These are phyloP conservation scores for Orchestes rusci DNA, from an alignment of 2,888 invertebrate species.

Conservation along the genomic window DNA sequence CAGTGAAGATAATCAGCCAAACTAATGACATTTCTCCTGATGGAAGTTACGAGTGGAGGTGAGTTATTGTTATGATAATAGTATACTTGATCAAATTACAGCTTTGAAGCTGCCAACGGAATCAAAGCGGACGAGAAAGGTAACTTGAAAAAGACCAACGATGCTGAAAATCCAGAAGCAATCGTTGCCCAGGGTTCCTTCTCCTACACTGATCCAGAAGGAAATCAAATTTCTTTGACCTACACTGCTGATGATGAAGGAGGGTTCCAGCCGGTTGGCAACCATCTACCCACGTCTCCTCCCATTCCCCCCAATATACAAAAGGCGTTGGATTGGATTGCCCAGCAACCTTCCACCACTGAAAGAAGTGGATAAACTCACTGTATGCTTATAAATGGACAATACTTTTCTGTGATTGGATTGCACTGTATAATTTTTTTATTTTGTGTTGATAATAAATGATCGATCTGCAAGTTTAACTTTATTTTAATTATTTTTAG, in stretches of 20 bases:
- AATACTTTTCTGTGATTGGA: too few species aligned
- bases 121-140: slow-evolving; percentile 76
- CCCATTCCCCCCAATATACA: slow-evolving; percentile 68
- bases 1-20: slow-evolving; percentile 60
- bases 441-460: too few species aligned
- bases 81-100: too few species aligned
- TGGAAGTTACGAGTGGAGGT: slow-evolving; percentile 67
- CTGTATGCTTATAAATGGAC: too few species aligned
- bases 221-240: slow-evolving; percentile 59
- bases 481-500: too few species aligned
- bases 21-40: slow-evolving; percentile 65
- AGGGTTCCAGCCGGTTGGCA: slow-evolving; percentile 54
- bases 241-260: slow-evolving; percentile 66
- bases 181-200: slow-evolving; percentile 60
- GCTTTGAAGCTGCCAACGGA: slow-evolving; percentile 75
- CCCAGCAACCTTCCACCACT: slow-evolving; percentile 53
- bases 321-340: slow-evolving; percentile 64
- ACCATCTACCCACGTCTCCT: slow-evolving; percentile 69
- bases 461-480: too few species aligned
- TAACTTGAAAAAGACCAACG: slow-evolving; percentile 63
- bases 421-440: too few species aligned
- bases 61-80: slow-evolving; percentile 29
- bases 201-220: slow-evolving; percentile 64
- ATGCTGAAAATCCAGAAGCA: slow-evolving; percentile 60
- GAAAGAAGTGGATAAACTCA: slow-evolving; percentile 35